A percentile compares a stretch with the other conserved stretches of the same genome.
Conservation (phyloP, 2,888 invertebrate genomes). For the Podabrus alpinus region DNA sequence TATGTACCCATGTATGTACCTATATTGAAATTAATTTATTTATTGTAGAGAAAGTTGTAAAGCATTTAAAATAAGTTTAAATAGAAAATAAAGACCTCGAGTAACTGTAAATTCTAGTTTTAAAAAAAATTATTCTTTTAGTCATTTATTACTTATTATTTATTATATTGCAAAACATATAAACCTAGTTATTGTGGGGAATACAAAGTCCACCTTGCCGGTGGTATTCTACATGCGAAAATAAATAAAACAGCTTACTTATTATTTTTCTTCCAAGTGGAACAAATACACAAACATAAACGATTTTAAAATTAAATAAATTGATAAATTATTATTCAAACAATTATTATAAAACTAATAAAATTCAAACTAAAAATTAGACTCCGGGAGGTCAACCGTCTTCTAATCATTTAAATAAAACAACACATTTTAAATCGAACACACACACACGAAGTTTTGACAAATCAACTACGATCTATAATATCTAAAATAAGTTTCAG, state of each 20-base stretch:
- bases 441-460: not conserved
- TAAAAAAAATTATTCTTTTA: not conserved
- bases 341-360: not conserved
- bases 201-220: not conserved
- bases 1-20: too few relatives aligned
- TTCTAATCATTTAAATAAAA: not conserved
- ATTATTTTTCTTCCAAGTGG: not conserved
- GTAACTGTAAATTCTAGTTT: not conserved
- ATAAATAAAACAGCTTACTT: not conserved
- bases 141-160: too few relatives aligned
- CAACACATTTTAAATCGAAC: not conserved
- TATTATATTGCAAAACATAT: not conserved
- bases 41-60: not conserved
- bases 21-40: not conserved
- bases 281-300: not conserved
- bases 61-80: not conserved
- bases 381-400: not conserved
- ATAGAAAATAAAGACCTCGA: not conserved
- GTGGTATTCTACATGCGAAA: not conserved
- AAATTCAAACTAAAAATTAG: not conserved
- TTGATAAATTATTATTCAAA: not conserved
- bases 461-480: not conserved
- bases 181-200: not conserved
- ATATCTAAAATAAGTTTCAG: not conserved
- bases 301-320: not conserved